Evolutionary conservation across 2,113 vertebrate species (phyloP), one percentile per base, ranked within the genome.

Genomic region (Apaloderma vittatum): DNA sequence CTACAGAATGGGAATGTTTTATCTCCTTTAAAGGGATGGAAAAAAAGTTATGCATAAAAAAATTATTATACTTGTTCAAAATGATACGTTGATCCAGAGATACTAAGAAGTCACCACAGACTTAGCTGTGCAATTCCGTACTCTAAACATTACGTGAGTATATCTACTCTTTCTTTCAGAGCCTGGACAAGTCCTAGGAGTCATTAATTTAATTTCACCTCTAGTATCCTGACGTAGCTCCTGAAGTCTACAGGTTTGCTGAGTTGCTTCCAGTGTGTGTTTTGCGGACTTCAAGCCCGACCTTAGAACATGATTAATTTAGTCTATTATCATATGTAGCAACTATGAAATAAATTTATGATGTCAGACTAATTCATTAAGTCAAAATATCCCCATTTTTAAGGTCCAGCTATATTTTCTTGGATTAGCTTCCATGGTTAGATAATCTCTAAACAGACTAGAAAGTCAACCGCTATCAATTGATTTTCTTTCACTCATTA

Each of bases 401-500:
- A 88, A 90, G 19, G 45, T 65, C 15, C 27, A 92, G 54, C 8
- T 94, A 48, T 68, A 72, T 76, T 75, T 95, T 90, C 66, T 65
- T 80, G 68, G 57, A 73, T 86, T 95, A 88, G 19, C n/a, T 83
- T 78, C 61, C 34, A 66, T 34, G 49, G 62, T 65, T 58, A 80
- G 80, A 54, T 95, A 96, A 95, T 95, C 45, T 95, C 86, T 80
- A 75, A 89, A 65, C 26, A 94, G 67, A 74, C 75, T 48, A 80
- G 67, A 92, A 93, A 94, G 72, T 54, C 54, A 75, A 92, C 93
- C 30, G 76, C 94, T 98, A 97, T 59, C 49, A 95, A 98, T 97
- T 97, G 97, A 98, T 98, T 98, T 97, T n/a, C 96, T 93, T 97
- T 98, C 97, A 98, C 86, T 98, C 76, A 77, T 91, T 96, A 93